A percentile compares a stretch with the other conserved stretches of the same genome.
Conservation (phyloP, 2,113 vertebrate species). For the Deroptyus accipitrinus region DNA sequence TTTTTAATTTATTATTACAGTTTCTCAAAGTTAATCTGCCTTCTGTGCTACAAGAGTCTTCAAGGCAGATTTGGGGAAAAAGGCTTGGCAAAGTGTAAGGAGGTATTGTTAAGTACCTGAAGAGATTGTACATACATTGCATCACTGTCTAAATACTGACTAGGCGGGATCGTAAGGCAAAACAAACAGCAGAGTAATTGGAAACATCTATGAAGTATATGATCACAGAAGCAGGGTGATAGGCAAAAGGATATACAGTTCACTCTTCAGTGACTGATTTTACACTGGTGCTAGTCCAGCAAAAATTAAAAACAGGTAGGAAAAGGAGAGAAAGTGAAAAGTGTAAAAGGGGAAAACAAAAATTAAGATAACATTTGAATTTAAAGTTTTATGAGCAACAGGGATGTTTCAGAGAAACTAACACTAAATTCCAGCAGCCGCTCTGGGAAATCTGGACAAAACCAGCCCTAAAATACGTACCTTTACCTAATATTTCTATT, state of each 20-base stretch:
- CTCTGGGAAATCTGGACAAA: background rate
- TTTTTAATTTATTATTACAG: conserved; percentile 1
- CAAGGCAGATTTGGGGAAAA: background rate
- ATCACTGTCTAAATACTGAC: conserved; percentile 46
- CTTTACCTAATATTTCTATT: background rate
- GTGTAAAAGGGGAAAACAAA: background rate
- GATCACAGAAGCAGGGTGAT: conserved; percentile 11
- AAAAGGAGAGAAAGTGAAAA: background rate
- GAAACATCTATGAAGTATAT: conserved; percentile 59
- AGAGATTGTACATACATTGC: background rate
- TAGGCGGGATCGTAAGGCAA: conserved; percentile 44
- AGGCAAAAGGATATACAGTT: conserved; percentile 5
- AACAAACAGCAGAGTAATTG: conserved; percentile 71
- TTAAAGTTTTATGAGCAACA: background rate
- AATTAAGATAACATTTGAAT: background rate
- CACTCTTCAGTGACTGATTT: background rate
- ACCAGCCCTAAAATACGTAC: background rate
- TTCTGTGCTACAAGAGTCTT: background rate
- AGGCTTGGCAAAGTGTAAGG: conserved; percentile 39
- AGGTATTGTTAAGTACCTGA: conserved; percentile 30
- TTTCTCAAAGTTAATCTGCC: background rate
- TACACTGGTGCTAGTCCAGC: background rate
- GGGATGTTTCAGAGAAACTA: background rate
- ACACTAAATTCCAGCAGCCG: background rate
- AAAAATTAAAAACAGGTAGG: background rate